Evolutionary conservation across 2,888 invertebrate species (phyloP), one percentile per base, ranked within the genome.

Genomic region (Heteropelma amictum): DNA sequence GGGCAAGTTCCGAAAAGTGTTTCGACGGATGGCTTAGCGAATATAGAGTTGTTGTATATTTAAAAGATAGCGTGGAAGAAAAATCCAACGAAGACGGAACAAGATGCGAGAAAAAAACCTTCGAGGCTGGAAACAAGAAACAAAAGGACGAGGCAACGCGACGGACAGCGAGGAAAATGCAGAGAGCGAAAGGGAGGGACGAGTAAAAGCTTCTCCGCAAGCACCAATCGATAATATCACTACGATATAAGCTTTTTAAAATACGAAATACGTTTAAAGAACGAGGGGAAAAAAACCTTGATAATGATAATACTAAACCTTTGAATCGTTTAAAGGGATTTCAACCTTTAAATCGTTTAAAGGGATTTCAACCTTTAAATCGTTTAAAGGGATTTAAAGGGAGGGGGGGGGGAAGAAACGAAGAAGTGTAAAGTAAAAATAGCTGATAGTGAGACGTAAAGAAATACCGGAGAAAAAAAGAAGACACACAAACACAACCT

Each of bases 201-300:
- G 78, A 78, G 77, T 77, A 77, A 80, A 79, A 79, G 86, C 83
- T 87, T 84, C 82, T 81, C 77, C 72, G 84, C 81, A 84, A 86
- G 86, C 85, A 86, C 81, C 82, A 85, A 87, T 83, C 80, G 84
- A 87, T 85, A 85, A 88, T 88, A 88, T 88, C 88, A 88, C 82
- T 87, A 88, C 73, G 81, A 83, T 84, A 81, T 88, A 88, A 88
- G 88, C 88, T 88, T 87, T 85, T 84, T 87, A 86, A 87, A 81
- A 79, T 83, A 83, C 80, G 74, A 80, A 75, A 79, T 82, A 82
- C 81, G 77, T 78, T 81, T 74, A 77, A 77, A 79, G 63, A 70
- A 74, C 72, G 53, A 71, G 38, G n/a, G 74, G 64, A 77, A 80
- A 64, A 68, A 77, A 76, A 80, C 77, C 71, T 68, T 49, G 63